phyloP scores from a whole-genome alignment of 2,888 invertebrate genomes.

The Cheilosia pagana region DNA sequence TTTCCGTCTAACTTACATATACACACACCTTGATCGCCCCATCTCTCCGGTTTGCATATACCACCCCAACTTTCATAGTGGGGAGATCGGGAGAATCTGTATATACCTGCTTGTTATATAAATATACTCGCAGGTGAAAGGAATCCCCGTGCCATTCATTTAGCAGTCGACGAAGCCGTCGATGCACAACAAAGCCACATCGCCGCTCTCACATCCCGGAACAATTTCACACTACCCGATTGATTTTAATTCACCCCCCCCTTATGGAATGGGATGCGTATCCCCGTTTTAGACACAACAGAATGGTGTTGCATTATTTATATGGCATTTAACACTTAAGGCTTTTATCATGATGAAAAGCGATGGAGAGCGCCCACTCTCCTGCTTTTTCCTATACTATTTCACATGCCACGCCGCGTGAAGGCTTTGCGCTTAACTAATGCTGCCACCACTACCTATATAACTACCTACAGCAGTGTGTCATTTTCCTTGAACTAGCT shows the following conservation, averaged over 20 bases:
- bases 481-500: slow-evolving; percentile 66
- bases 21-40: neutral
- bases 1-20: slow-evolving; percentile 1
- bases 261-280: neutral
- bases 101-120: neutral
- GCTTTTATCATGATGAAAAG: slow-evolving; percentile 74
- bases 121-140: neutral
- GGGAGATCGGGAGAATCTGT: neutral
- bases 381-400: neutral
- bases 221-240: slow-evolving; percentile 73
- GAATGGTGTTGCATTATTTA: slow-evolving; percentile 73
- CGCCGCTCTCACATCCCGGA: slow-evolving; percentile 37
- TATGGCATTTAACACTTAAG: slow-evolving; percentile 67
- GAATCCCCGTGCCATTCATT: slow-evolving; percentile 49
- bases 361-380: slow-evolving; percentile 27
- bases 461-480: neutral
- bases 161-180: slow-evolving; percentile 54
- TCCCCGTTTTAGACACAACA: slow-evolving; percentile 31
- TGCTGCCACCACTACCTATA: neutral
- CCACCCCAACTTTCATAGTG: neutral
- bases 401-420: slow-evolving; percentile 36
- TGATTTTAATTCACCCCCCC: slow-evolving; percentile 55
- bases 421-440: slow-evolving; percentile 46
- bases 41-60: slow-evolving; percentile 45
- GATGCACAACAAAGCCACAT: slow-evolving; percentile 58